phyloP scores from a whole-genome alignment of 2,888 invertebrate species.

The Drosophila robusta region DNA sequence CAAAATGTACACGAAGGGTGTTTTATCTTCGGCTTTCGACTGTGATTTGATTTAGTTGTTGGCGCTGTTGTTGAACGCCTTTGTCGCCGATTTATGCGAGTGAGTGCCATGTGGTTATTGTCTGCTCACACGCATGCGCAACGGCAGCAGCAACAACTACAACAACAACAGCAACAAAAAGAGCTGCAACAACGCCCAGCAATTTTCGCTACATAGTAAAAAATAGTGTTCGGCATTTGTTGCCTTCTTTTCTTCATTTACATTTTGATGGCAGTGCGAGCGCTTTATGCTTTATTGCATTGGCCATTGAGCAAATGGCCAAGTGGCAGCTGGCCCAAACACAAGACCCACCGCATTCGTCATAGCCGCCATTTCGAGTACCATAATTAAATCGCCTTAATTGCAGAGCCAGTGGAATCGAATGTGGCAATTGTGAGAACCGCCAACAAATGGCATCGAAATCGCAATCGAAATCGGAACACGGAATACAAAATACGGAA shows the following conservation, averaged over 20 bases:
- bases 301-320: constrained; percentile 30
- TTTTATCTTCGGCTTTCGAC: not conserved
- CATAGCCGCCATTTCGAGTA: constrained; percentile 32
- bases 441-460: constrained; percentile 17
- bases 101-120: constrained; percentile 40
- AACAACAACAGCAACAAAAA: constrained; percentile 3
- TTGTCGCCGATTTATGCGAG: constrained; percentile 45
- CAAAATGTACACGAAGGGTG: not conserved
- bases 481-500: constrained; percentile 17
- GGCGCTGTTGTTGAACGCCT: constrained; percentile 25
- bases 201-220: constrained; percentile 24
- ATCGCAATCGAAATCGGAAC: constrained; percentile 21
- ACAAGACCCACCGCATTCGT: constrained; percentile 7
- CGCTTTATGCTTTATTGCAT: constrained; percentile 15
- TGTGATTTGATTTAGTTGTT: constrained; percentile 14
- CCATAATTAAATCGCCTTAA: constrained; percentile 71
- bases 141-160: constrained; percentile 13
- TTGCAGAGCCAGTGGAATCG: constrained; percentile 54
- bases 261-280: constrained; percentile 51
- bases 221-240: constrained; percentile 30
- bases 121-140: constrained; percentile 67
- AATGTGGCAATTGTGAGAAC: constrained; percentile 70
- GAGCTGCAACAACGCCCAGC: constrained; percentile 11
- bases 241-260: constrained; percentile 64
- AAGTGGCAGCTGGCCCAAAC: constrained; percentile 4